phyloP scores from a whole-genome alignment of 1,140 invertebrate species.

The Ceratosolen solmsi region DNA sequence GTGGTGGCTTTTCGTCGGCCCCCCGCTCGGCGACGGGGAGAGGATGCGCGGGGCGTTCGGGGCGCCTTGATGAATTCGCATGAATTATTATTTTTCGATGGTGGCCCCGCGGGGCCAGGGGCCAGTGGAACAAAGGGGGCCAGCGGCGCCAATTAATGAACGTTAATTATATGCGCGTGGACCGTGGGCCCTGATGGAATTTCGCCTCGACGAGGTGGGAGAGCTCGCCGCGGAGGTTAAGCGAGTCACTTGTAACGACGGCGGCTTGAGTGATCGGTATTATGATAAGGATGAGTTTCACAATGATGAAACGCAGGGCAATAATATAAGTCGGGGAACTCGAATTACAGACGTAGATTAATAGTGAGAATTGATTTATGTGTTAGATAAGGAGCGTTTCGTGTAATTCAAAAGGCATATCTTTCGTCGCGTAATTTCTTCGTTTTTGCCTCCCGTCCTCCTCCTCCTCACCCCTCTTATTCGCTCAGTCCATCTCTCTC shows the following conservation, averaged over 20 bases:
- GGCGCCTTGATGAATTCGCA: slow-evolving; percentile 38
- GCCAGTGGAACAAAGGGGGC: slow-evolving; percentile 6
- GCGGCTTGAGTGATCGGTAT: slow-evolving; percentile 33
- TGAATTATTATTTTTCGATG: slow-evolving; percentile 48
- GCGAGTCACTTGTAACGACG: slow-evolving; percentile 41
- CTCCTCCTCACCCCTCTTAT: too few species aligned
- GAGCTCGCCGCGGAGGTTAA: slow-evolving; percentile 7
- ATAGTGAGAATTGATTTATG: slow-evolving; percentile 49
- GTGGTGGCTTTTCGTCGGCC: too few species aligned
- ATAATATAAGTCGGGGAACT: slow-evolving; percentile 33
- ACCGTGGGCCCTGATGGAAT: not conserved
- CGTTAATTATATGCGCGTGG: slow-evolving; percentile 48
- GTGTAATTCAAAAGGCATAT: slow-evolving; percentile 45
- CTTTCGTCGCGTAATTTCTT: slow-evolving; percentile 28
- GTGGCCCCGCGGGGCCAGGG: not conserved
- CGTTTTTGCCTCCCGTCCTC: not conserved
- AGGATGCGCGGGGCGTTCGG: not conserved
- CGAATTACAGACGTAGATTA: slow-evolving; percentile 48
- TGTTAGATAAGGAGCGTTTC: slow-evolving; percentile 43
- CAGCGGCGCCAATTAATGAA: slow-evolving; percentile 41
- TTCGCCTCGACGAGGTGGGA: not conserved
- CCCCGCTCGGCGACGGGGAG: not conserved
- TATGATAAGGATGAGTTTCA: slow-evolving; percentile 51
- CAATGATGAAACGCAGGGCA: slow-evolving; percentile 43
- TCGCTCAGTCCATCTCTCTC: not conserved